Evolutionary conservation across 1,140 invertebrate genomes (phyloP).

Genomic region (Pseudomyrmex sp.): DNA sequence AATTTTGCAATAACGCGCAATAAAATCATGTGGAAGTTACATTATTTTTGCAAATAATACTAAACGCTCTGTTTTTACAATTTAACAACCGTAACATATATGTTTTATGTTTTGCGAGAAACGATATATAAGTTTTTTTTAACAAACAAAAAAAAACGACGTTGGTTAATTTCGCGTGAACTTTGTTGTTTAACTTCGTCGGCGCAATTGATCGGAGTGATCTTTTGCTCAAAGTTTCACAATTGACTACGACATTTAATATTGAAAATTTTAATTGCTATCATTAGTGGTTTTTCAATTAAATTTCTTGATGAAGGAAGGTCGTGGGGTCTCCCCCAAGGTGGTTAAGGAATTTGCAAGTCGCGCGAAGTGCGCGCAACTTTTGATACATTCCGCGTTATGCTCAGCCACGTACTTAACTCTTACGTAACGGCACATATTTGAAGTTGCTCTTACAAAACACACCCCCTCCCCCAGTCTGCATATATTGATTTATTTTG

Average conservation of each 20-base stretch:
- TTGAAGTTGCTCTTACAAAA: conserved; percentile 18
- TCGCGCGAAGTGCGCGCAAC: neutral
- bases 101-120: no score
- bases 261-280: neutral
- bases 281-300: conserved; percentile 5
- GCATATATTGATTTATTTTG: conserved; percentile 6
- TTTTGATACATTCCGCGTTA: conserved; percentile 31
- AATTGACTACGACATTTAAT: neutral
- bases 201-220: neutral
- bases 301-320: conserved; percentile 3
- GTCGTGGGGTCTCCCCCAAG: neutral
- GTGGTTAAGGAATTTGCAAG: conserved; percentile 16
- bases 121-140: no score
- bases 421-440: conserved; percentile 21
- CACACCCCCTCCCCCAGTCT: neutral
- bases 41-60: neutral
- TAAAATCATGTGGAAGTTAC: neutral
- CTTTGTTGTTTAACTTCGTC: neutral
- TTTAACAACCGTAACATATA: no score
- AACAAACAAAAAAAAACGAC: no score
- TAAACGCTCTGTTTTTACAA: neutral
- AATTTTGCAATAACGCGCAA: neutral
- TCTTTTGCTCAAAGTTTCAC: neutral
- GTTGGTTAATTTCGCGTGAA: neutral
- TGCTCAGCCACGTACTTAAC: conserved; percentile 16